Evolutionary conservation across 1,140 invertebrate species (phyloP).

Genomic region (Drosophila kurseongensis): DNA sequence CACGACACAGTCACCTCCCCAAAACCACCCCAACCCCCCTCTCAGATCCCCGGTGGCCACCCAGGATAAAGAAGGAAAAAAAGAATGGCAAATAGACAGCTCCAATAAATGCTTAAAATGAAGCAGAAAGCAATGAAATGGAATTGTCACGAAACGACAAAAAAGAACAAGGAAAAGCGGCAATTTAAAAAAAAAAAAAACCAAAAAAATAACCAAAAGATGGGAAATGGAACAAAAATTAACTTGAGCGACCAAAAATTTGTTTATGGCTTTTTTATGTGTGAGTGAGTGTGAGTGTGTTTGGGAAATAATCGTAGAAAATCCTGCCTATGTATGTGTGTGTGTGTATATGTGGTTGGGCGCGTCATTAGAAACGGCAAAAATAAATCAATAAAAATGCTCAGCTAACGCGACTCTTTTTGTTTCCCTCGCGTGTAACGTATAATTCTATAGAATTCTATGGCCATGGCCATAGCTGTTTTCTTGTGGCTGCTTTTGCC

Average conservation of each 20-base stretch:
- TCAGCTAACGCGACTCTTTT: conserved; percentile 57
- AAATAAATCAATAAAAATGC: conserved; percentile 79
- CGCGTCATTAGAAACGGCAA: conserved; percentile 76
- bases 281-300: conserved; percentile 22
- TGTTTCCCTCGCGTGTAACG: conserved; percentile 46
- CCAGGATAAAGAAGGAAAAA: conserved; percentile 17
- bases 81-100: conserved; percentile 66
- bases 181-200: conserved; percentile 11
- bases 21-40: neutral
- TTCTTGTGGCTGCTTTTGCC: conserved; percentile 12
- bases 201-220: conserved; percentile 42
- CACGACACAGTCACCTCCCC: conserved; percentile 58
- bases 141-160: conserved; percentile 77
- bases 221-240: conserved; percentile 55
- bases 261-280: conserved; percentile 66
- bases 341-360: conserved; percentile 46
- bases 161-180: conserved; percentile 19
- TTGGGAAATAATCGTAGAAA: conserved; percentile 66
- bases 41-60: neutral
- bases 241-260: conserved; percentile 72
- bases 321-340: conserved; percentile 36
- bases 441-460: conserved; percentile 44
- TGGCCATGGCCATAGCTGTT: conserved; percentile 26
- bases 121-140: conserved; percentile 79
- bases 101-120: conserved; percentile 80